Conservation (phyloP, 2,888 invertebrate genomes). For the Bugulina stolonifera region DNA sequence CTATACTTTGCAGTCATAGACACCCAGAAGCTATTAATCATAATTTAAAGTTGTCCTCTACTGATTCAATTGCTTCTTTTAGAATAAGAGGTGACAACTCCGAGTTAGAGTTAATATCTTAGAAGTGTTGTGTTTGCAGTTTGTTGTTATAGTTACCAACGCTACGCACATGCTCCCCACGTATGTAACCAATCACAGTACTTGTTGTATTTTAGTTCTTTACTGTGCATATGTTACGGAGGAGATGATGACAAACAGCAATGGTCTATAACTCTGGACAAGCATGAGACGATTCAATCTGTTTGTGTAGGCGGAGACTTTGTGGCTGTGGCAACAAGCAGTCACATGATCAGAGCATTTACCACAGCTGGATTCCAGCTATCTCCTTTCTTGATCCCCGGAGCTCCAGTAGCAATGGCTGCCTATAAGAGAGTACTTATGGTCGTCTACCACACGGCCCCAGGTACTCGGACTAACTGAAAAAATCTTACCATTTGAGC, state of each 20-base stretch:
- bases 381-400: constrained; percentile 68
- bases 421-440: constrained; percentile 62
- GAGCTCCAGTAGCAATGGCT: constrained; percentile 66
- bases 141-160: too few relatives aligned
- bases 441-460: constrained; percentile 63
- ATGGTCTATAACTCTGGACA: constrained; percentile 19
- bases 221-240: constrained; percentile 7
- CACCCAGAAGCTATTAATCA: too few relatives aligned
- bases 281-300: constrained; percentile 52
- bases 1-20: too few relatives aligned
- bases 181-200: too few relatives aligned
- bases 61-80: too few relatives aligned
- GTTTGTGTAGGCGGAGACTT: constrained; percentile 61
- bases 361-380: constrained; percentile 80
- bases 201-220: background rate
- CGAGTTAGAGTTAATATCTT: too few relatives aligned
- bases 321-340: constrained; percentile 72
- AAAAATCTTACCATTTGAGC: too few relatives aligned
- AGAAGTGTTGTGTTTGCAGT: too few relatives aligned
- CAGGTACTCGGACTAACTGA: too few relatives aligned
- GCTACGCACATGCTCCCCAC: too few relatives aligned
- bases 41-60: too few relatives aligned
- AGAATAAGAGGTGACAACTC: too few relatives aligned
- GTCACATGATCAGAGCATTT: constrained; percentile 72
- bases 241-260: constrained; percentile 6